Evolutionary conservation across 2,888 invertebrate species (phyloP).

Genomic region (Didymodactylos carnosus): DNA sequence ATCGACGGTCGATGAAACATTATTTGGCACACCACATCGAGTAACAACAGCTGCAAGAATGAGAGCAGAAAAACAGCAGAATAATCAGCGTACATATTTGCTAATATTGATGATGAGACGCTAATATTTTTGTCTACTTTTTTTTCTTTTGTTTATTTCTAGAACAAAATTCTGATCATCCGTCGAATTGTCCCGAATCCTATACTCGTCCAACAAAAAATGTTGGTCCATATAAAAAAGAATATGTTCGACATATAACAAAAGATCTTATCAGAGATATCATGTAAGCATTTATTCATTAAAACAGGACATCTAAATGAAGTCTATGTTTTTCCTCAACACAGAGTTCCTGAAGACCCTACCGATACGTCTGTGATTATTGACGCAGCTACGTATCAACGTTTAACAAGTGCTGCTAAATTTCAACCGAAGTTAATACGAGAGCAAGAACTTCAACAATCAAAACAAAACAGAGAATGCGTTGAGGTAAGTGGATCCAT

Average conservation of each 20-base stretch:
- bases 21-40: slow-evolving; percentile 26
- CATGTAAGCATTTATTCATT: too few species aligned
- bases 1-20: slow-evolving; percentile 31
- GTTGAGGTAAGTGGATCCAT: not conserved
- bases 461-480: not conserved
- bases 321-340: too few species aligned
- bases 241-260: slow-evolving; percentile 32
- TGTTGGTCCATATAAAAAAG: slow-evolving; percentile 14
- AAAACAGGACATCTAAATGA: too few species aligned
- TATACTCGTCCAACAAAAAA: not conserved
- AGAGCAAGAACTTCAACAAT: not conserved
- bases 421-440: not conserved
- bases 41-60: slow-evolving; percentile 2
- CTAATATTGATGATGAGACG: not conserved
- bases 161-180: too few species aligned
- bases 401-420: not conserved
- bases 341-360: slow-evolving; percentile 17
- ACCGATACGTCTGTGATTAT: not conserved
- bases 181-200: too few species aligned
- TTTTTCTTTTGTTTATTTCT: too few species aligned
- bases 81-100: slow-evolving; percentile 13
- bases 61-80: slow-evolving; percentile 1
- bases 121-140: too few species aligned
- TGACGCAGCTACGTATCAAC: not conserved
- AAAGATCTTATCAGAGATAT: slow-evolving; percentile 34